Evolutionary conservation across 2,113 vertebrate species (phyloP).

Genomic region (Rousettus leschenaultii): DNA sequence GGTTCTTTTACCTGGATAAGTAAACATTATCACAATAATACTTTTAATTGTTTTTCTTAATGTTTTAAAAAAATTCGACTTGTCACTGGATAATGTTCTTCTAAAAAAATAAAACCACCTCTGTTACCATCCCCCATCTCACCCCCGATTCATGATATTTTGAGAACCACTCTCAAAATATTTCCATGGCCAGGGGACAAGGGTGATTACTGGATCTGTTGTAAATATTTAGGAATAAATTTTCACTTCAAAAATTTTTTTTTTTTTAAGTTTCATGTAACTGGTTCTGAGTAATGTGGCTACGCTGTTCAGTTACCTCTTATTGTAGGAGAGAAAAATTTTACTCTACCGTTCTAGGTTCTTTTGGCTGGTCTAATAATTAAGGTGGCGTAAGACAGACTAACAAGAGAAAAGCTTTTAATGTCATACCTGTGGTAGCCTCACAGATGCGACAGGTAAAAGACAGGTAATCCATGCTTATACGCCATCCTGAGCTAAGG

Average conservation of each 20-base stretch:
- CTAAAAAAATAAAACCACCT: neutral
- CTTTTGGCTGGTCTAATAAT: neutral
- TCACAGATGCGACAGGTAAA: neutral
- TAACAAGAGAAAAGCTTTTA: neutral
- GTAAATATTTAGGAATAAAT: neutral
- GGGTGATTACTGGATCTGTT: neutral
- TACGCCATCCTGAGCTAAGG: neutral
- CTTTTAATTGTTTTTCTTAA: neutral
- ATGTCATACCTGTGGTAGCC: neutral
- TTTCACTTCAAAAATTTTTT: neutral
- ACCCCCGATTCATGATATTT: neutral
- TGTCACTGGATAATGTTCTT: neutral
- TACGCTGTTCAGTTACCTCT: neutral
- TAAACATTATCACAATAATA: neutral
- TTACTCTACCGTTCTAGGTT: neutral
- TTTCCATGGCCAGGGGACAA: neutral
- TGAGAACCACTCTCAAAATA: neutral
- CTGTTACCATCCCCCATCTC: too few relatives aligned
- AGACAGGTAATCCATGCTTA: neutral
- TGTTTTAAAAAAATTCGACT: neutral
- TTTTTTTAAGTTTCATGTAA: neutral
- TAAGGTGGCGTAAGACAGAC: neutral
- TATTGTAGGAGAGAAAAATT: neutral
- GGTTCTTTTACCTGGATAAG: neutral
- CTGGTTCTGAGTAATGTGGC: neutral